These are phyloP conservation scores for Mercenaria mercenaria DNA, from an alignment of 1,140 invertebrate species.

Conservation along the genomic window DNA sequence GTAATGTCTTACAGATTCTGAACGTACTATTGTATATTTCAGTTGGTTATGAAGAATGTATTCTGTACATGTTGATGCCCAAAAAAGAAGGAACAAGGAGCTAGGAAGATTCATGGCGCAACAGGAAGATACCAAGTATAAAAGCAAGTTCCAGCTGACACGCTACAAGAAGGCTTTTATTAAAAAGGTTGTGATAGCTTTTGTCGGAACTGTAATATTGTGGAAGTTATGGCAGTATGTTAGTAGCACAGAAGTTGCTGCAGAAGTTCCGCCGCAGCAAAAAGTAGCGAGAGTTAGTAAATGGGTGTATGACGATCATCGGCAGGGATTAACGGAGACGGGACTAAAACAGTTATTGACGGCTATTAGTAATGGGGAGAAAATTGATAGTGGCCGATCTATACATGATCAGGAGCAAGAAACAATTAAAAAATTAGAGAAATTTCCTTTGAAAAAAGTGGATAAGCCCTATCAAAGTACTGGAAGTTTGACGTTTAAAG, in stretches of 20 bases:
- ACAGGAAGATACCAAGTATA: not conserved
- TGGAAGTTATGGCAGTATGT: not conserved
- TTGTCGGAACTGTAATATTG: not conserved
- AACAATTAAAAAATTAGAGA: not conserved
- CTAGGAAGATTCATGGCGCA: not conserved
- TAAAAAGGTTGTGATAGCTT: not conserved
- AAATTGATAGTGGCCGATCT: not conserved
- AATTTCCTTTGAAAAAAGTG: conserved; percentile 1
- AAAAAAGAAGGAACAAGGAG: conserved; percentile 22
- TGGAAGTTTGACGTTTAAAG: conserved; percentile 76
- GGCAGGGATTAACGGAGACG: conserved; percentile 20
- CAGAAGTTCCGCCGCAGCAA: not conserved
- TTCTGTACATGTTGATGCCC: conserved; percentile 2
- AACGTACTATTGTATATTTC: conserved; percentile 1
- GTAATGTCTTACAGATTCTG: too few species aligned
- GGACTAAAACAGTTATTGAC: conserved; percentile 10
- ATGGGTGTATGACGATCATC: conserved; percentile 41
- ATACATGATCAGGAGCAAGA: not conserved
- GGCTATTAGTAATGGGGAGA: not conserved
- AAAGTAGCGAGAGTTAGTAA: not conserved
- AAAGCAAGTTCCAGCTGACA: not conserved
- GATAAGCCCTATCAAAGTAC: conserved; percentile 61
- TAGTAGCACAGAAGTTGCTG: not conserved
- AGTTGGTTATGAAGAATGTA: conserved; percentile 8
- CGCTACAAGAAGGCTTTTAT: not conserved